Base-by-base conservation (phyloP, 2,797 vertebrate genomes). In the Holocentrus rufus region DNA sequence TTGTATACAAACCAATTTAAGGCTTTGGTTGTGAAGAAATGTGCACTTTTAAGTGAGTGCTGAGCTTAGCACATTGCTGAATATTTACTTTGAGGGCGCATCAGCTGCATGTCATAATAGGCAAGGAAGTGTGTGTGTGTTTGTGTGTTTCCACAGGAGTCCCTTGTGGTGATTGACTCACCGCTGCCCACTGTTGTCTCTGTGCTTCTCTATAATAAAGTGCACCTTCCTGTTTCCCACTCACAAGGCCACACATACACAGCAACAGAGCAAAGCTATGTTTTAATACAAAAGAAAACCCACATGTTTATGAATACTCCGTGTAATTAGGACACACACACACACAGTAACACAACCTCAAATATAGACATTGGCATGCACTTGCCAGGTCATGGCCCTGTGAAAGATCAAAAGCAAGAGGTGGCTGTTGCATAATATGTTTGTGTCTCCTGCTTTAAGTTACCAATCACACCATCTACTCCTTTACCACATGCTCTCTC, bases 121-220 rank as follows among this genome's bases (percentile, higher is more conserved):
- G 57, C 5, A 20, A 62, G 61, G n/a, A 49, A 46, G 15, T 15
- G 59, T 34, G 44, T 34, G 46, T 52, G 25, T 13, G 30, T 65
- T 65, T 13, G 3, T 65, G 76, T 44, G 56, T 70, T 67, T 17
- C 58, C 47, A 79, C 57, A 65, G 11, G 61, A 77, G 44, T 74
- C 42, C 66, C 53, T 63, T 79, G 74, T 77, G 77, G 76, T 80
- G 44, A 65, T 55, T 91, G 86, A 91, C 64, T 90, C 86, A 89
- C 30, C 8, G 15, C 81, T 80, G 73, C 85, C 85, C 76, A 87
- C 80, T 77, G 74, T 73, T 80, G 74, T 83, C 79, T 83, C 68
- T 11, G 15, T 69, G 69, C 44, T 76, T 78, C 82, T 87, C 63
- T 11, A 56, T 25, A 3, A 80, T 80, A 62, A 70, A 69, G 66